phyloP scores from a whole-genome alignment of 2,797 vertebrate species.

The Calcarius lapponicus region DNA sequence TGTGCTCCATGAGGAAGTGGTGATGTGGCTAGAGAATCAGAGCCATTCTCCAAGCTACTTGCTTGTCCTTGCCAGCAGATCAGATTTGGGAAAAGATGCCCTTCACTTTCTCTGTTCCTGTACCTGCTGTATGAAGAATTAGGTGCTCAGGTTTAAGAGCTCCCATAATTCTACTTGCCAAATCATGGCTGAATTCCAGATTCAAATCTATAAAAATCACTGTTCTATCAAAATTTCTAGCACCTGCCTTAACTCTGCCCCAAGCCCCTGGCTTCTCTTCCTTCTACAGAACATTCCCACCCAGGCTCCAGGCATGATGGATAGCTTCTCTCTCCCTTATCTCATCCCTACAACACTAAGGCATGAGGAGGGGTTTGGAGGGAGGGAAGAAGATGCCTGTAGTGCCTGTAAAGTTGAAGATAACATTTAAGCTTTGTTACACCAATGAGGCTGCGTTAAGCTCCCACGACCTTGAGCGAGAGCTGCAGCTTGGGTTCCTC shows the following conservation, averaged over 20 bases:
- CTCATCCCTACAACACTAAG: constrained; percentile 26
- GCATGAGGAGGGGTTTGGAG: constrained; percentile 15
- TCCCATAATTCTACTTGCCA: background rate
- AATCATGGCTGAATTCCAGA: background rate
- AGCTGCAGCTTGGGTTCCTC: constrained; percentile 56
- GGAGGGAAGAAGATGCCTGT: constrained; percentile 50
- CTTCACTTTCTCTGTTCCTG: background rate
- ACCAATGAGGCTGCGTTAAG: constrained; percentile 56
- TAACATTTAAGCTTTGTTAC: constrained; percentile 71
- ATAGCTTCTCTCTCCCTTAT: constrained; percentile 34
- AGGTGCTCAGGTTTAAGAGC: background rate
- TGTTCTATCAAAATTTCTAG: background rate
- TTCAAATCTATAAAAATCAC: background rate
- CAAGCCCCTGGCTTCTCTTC: background rate
- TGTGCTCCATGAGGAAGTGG: background rate
- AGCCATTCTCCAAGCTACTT: background rate
- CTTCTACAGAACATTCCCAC: background rate
- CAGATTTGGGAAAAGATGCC: background rate
- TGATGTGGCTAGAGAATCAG: background rate
- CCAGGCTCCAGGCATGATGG: background rate
- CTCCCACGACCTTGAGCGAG: constrained; percentile 53
- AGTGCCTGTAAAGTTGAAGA: constrained; percentile 70
- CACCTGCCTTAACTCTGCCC: background rate
- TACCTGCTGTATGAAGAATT: background rate
- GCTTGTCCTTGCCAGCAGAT: background rate